Conservation (phyloP, 2,888 invertebrate species). For the Ochlodes sylvanus region DNA sequence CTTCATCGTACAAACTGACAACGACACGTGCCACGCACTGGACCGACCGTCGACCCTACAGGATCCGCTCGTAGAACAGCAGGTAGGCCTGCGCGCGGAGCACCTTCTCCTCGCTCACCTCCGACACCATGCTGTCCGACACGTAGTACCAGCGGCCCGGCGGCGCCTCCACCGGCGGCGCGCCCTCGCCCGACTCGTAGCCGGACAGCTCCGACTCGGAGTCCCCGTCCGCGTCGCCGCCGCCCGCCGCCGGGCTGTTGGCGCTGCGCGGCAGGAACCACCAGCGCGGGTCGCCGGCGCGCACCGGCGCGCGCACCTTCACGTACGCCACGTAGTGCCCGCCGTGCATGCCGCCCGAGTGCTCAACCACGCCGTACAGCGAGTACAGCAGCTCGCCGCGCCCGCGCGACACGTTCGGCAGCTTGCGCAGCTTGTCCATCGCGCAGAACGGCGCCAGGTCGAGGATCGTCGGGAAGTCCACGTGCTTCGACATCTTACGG, state of each 20-base stretch:
- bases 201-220: constrained; percentile 84
- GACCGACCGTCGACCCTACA: constrained; percentile 73
- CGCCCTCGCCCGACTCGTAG: constrained; percentile 81
- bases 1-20: constrained; percentile 4
- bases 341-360: constrained; percentile 95
- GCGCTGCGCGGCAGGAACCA: constrained; percentile 88
- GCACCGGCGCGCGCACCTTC: constrained; percentile 89
- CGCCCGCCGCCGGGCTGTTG: constrained; percentile 78
- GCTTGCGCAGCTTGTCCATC: constrained; percentile 85
- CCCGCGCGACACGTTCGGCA: constrained; percentile 86
- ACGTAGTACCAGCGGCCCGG: constrained; percentile 97
- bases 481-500: constrained; percentile 93
- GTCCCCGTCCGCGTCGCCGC: constrained; percentile 73
- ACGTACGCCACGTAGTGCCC: constrained; percentile 97
- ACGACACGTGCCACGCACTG: background rate
- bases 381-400: constrained; percentile 92
- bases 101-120: constrained; percentile 92
- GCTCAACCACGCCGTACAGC: constrained; percentile 97
- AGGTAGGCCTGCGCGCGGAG: constrained; percentile 96
- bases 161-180: constrained; percentile 65
- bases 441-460: constrained; percentile 97
- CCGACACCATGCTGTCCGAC: constrained; percentile 94
- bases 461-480: constrained; percentile 93
- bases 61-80: constrained; percentile 97
- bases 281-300: constrained; percentile 88